These are phyloP conservation scores for Myotis planiceps DNA, from an alignment of 2,797 vertebrate genomes.

Conservation along the genomic window DNA sequence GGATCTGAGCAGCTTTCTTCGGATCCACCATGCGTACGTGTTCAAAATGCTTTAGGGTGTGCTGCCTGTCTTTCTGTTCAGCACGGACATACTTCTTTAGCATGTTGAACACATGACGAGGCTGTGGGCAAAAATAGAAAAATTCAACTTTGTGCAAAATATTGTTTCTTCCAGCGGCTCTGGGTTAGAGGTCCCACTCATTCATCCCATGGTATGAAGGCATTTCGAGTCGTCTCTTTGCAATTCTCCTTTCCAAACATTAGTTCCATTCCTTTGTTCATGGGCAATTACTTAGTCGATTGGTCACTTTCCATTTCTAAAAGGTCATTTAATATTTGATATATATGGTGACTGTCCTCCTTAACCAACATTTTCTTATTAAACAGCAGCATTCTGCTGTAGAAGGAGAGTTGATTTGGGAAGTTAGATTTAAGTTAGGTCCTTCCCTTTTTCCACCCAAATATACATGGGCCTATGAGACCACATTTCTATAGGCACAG, in stretches of 20 bases:
- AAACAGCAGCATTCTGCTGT: background rate
- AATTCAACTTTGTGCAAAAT: background rate
- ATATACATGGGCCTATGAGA: background rate
- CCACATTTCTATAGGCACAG: background rate
- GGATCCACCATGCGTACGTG: conserved; percentile 97
- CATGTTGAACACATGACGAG: conserved; percentile 96
- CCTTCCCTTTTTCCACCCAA: background rate
- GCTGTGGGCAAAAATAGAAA: conserved; percentile 82
- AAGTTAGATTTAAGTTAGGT: background rate
- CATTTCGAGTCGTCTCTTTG: background rate
- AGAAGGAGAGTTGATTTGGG: background rate
- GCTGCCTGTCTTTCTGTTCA: conserved; percentile 98
- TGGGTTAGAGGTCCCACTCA: background rate
- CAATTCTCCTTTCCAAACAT: background rate
- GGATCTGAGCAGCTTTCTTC: conserved; percentile 98
- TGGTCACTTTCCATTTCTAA: background rate
- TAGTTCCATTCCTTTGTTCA: background rate
- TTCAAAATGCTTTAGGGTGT: conserved; percentile 97
- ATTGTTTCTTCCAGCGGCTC: background rate
- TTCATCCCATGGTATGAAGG: background rate
- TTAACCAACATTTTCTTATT: background rate
- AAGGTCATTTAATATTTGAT: background rate
- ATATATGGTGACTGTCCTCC: background rate
- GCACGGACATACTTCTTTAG: conserved; percentile 98
- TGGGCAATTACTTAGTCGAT: background rate